Base-by-base conservation (phyloP, 1,140 invertebrate species). In the Metopolophium dirhodum region DNA sequence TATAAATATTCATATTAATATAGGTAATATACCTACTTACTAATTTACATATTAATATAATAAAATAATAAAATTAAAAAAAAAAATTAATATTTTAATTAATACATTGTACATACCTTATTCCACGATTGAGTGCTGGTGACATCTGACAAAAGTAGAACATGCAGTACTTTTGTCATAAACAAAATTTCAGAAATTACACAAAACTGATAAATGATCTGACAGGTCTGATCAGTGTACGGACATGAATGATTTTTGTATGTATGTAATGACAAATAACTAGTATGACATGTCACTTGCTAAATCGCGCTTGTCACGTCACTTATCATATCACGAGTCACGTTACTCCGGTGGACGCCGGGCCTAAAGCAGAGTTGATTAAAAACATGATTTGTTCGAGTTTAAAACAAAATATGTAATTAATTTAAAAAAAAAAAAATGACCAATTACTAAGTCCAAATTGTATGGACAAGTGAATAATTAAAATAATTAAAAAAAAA, bases 171-270 rank as follows among this genome's bases (percentile, higher is more conserved):
- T 22, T 22, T 83, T 35, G 77, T 83, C 77, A 41, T 22, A 0
- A 22, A 37, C 77, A 83, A 83, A 35, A 83, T 83, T 83, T 83
- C 77, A 83, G 77, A 83, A 83, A 83, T 83, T 14, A 83, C 77
- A 83, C 77, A 83, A 83, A 83, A 83, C 77, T 83, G 77, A 83
- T 41, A 83, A 20, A 41, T 83, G 35, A 41, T 83, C 77, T 83
- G 77, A 7, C 18, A 83, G 77, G 77, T 83, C 23, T 26, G 23
- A 57, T 57, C 54, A 57, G 23, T 57, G 54, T 26, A 83, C 77
- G 35, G 20, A 83, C 35, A 20, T 37, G 20, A 35, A 37, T 83
- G 77, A 83, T 83, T 83, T 37, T 41, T 83, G 2, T 83, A 41
- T 41, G 18, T 83, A 37, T 83, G 68, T 7, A 83, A 37, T 83